phyloP scores from a whole-genome alignment of 2,113 vertebrate species.

The Kryptolebias marmoratus region DNA sequence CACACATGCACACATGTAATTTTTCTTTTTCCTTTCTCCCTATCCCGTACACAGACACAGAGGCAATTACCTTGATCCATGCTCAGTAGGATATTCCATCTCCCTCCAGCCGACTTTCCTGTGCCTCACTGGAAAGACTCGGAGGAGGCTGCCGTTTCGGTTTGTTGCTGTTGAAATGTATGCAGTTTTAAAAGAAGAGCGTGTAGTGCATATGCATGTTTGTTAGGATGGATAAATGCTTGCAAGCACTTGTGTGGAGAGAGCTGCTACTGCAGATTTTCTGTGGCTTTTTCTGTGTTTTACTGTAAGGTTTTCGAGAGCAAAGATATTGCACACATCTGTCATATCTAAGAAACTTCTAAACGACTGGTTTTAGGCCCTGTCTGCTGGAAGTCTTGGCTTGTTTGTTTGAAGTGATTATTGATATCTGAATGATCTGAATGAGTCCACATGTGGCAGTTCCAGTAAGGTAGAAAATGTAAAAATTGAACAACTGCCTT shows the following conservation, averaged over 20 bases:
- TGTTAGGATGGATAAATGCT: constrained; percentile 26
- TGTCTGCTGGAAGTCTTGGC: constrained; percentile 30
- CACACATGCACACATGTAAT: constrained; percentile 31
- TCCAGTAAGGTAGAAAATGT: constrained; percentile 57
- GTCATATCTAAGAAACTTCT: background rate
- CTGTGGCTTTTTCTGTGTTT: constrained; percentile 8
- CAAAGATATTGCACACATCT: constrained; percentile 11
- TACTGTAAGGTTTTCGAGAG: constrained; percentile 18
- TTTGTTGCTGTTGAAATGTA: constrained; percentile 38
- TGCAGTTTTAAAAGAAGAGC: constrained; percentile 34
- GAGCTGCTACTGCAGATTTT: constrained; percentile 21
- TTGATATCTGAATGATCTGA: constrained; percentile 62
- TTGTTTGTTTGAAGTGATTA: constrained; percentile 60
- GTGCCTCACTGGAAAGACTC: constrained; percentile 65
- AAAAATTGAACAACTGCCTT: constrained; percentile 52
- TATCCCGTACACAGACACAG: constrained; percentile 64
- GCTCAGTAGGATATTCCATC: constrained; percentile 65
- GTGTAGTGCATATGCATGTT: constrained; percentile 21
- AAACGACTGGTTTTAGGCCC: constrained; percentile 38
- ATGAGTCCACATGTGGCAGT: constrained; percentile 35
- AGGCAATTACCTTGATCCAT: constrained; percentile 75
- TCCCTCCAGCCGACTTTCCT: constrained; percentile 59
- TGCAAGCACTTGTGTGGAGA: background rate
- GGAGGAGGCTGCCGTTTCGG: constrained; percentile 26
- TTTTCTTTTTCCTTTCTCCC: constrained; percentile 64